Base-by-base conservation (phyloP, 2,888 invertebrate species). In the Catocala fraxini region DNA sequence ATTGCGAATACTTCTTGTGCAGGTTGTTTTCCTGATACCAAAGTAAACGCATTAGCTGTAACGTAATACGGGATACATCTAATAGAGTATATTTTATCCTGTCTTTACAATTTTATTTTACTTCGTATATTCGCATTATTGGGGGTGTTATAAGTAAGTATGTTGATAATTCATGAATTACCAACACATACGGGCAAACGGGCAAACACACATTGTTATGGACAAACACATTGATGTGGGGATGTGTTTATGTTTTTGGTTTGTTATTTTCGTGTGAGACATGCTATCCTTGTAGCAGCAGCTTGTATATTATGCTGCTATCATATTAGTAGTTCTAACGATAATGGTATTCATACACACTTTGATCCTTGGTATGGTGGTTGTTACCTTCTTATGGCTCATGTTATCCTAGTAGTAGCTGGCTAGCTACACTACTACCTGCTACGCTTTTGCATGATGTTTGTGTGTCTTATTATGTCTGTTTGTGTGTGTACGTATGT, bases 21-120 rank as follows among this genome's bases (percentile, higher is more conserved):
- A 63, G 49, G 59, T 68, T 76, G 74, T 65, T 68, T 66, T 71
- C 70, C 69, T 71, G 63, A 56, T 34, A 63, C 48, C 65, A 64
- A 66, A 74, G 62, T 70, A 54, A 67, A 65, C 64, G 57, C 66
- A 71, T 68, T 73, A 74, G 52, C 49, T 52, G 67, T 70, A 72
- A 70, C 64, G n/a, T 66, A 55, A 67, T 59, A 71, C 48, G 6
- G 46, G 47, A 62, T 59, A 46, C 69, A 59, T 60, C 39, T 45
- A 25, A 53, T 35, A 57, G 35, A 59, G 42, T 55, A 52, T 12
- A 42, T 51, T 59, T 51, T 49, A 25, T 12, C n/a, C 43, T 15
- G 34, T 65, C 48, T 53, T 56, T 42, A 47, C n/a, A 33, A 49
- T 52, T 58, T 61, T 63, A 49, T 52, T 58, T 61, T 63, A 34